Evolutionary conservation across 2,888 invertebrate genomes (phyloP), one percentile per base, ranked within the genome.

Genomic region (Orthonychiurus folsomi): DNA sequence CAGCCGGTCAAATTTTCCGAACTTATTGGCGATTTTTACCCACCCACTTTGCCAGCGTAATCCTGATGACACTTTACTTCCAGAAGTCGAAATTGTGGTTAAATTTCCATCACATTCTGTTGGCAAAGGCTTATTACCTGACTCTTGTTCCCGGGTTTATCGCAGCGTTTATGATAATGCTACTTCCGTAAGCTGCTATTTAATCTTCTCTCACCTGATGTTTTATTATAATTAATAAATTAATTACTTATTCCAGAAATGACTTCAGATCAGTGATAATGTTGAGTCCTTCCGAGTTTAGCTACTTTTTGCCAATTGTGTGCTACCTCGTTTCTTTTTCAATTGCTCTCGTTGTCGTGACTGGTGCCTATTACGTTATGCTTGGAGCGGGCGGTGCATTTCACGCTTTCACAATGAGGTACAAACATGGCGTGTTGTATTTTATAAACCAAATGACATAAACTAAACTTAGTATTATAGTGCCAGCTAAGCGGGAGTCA

Each of bases 311-410:
- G 21, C 64, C 64, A 3, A 25, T 59, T 5, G 18, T 62, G 21
- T 64, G 64, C 25, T 64, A 59, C 50, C 26, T 61, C 20, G 62
- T 48, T n/a, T 55, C 58, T 3, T 65, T 56, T 28, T 72, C 76
- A 47, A 64, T 79, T 15, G 74, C 79, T 20, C 81, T 83, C 70
- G 71, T 85, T 1, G 73, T 80, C 2, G 81, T 82, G 0, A 77
- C 83, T 20, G 79, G 75, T 1, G 75, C 83, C 27, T 79, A 85
- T 68, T 76, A 79, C 18, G 78, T 81, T 0, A 80, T 88, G 74
- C 79, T 86, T 62, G 83, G 85, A 69, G 84, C 85, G 54, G 88
- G 88, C 58, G 86, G 87, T 62, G 79, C 87, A 3, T 82, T 85
- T 2, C 85, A 87, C 76, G n/a, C n/a, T n/a, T n/a, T n/a, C n/a